Base-by-base conservation (phyloP, 2,113 vertebrate genomes). In the Lamprologus ornatipinnis region DNA sequence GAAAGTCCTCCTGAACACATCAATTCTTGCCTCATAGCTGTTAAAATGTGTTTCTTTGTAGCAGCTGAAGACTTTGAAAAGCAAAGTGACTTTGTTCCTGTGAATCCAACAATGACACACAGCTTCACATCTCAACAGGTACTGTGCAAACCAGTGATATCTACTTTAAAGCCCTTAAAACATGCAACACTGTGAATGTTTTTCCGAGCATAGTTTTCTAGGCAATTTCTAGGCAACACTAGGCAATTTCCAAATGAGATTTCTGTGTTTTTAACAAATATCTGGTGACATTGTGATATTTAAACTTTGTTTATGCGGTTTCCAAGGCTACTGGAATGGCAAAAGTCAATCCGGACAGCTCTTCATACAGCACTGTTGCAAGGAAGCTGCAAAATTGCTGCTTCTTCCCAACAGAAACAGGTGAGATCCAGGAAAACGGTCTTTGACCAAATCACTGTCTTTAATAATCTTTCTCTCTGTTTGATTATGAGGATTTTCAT, bases 121-220 rank as follows among this genome's bases (percentile, higher is more conserved):
- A 55, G 73, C 60, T 40, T 81, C 82, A 65, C 78, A 11, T 51
- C 79, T 33, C 89, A 84, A 5, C 95, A 93, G 91, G 95, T 94
- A 51, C n/a, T 57, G 21, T 13, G 13, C 8, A 7, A 81, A 17
- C 37, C 14, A n/a, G 3, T 23, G 28, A 84, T 21, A 58, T 35
- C 19, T 65, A 60, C 15, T 23, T 65, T 78, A 49, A 31, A 47
- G 7, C 8, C 4, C 57, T 31, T 21, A 33, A 58, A 81, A 81
- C 21, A 15, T 45, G 23, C 15, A 3, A 33, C 21, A 4, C 28
- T 37, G 28, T 4, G 4, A 37, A 26, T n/a, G 10, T 33, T 51
- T 19, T 51, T 31, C 26, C 6, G 3, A 78, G 17, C 42, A 31
- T 31, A 78, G 42, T 19, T 78, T 31, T 78, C 42, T 31, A 2